A percentile compares a stretch with the other conserved stretches of the same genome.
These are phyloP conservation scores for Frankliniella fusca DNA, from an alignment of 2,888 invertebrate species.

Conservation along the genomic window DNA sequence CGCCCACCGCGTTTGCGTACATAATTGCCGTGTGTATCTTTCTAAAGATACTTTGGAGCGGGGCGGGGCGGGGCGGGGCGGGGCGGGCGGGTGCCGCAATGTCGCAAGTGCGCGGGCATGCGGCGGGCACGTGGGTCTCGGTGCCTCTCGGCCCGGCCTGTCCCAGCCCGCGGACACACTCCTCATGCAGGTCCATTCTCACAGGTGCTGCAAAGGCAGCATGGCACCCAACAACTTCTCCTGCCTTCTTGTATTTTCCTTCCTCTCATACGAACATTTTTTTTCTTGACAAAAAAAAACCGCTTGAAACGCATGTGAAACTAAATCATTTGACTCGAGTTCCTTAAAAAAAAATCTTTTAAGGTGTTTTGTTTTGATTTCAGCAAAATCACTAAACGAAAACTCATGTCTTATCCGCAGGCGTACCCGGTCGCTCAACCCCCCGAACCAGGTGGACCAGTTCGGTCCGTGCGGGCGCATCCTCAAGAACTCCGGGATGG, in stretches of 20 bases:
- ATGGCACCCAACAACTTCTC: too few relatives aligned
- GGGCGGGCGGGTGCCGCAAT: neutral
- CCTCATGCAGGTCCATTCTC: too few relatives aligned
- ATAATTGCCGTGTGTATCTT: too few relatives aligned
- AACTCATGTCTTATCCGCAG: slow-evolving; percentile 55
- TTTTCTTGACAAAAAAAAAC: too few relatives aligned
- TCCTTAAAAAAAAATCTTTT: neutral
- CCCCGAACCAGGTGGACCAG: slow-evolving; percentile 92
- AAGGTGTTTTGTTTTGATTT: neutral
- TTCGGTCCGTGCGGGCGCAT: slow-evolving; percentile 98
- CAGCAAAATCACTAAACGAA: neutral
- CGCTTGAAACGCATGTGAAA: neutral
- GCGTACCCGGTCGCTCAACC: slow-evolving; percentile 90
- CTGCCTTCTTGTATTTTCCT: too few relatives aligned
- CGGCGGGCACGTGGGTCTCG: too few relatives aligned
- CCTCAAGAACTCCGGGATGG: slow-evolving; percentile 94
- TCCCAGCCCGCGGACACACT: too few relatives aligned
- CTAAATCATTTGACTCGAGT: neutral
- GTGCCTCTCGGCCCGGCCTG: too few relatives aligned
- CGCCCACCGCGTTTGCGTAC: too few relatives aligned
- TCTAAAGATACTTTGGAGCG: neutral
- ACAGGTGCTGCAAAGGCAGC: too few relatives aligned
- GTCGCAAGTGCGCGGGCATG: too few relatives aligned
- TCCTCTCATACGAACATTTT: too few relatives aligned
- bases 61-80: neutral